Conservation (phyloP, 92 coral and sea anemone genomes). For the Epizoanthus ramosus region DNA sequence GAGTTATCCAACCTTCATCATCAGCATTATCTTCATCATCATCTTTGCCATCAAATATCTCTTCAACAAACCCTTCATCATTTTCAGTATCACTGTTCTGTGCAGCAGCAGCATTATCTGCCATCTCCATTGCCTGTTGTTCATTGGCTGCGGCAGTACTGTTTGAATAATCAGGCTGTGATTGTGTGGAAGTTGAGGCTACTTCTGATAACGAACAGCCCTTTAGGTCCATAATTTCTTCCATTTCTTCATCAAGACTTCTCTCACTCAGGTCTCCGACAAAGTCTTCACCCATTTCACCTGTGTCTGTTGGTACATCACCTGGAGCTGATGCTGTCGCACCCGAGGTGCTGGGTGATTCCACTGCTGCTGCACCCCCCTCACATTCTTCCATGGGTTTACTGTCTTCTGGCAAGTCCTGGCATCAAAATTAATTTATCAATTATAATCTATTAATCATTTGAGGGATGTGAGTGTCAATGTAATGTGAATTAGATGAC, state of each 20-base stretch:
- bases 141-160: neutral
- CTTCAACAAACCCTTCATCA: slow-evolving; percentile 43
- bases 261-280: slow-evolving; percentile 63
- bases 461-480: too few species aligned
- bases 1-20: slow-evolving; percentile 93
- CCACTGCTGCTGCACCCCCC: neutral
- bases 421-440: neutral
- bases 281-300: slow-evolving; percentile 48
- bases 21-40: slow-evolving; percentile 76
- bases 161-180: neutral
- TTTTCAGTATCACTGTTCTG: slow-evolving; percentile 25
- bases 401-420: too few species aligned
- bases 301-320: neutral
- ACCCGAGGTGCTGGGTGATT: neutral
- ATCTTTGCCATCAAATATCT: slow-evolving; percentile 56
- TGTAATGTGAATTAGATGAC: too few species aligned
- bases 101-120: slow-evolving; percentile 7
- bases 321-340: neutral
- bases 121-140: neutral
- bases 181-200: neutral
- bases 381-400: neutral
- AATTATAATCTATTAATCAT: too few species aligned
- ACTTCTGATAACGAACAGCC: slow-evolving; percentile 64
- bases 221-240: slow-evolving; percentile 64
- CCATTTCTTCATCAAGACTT: slow-evolving; percentile 73